phyloP scores from a whole-genome alignment of 2,888 invertebrate genomes.

The Lasioglossum vierecki region DNA sequence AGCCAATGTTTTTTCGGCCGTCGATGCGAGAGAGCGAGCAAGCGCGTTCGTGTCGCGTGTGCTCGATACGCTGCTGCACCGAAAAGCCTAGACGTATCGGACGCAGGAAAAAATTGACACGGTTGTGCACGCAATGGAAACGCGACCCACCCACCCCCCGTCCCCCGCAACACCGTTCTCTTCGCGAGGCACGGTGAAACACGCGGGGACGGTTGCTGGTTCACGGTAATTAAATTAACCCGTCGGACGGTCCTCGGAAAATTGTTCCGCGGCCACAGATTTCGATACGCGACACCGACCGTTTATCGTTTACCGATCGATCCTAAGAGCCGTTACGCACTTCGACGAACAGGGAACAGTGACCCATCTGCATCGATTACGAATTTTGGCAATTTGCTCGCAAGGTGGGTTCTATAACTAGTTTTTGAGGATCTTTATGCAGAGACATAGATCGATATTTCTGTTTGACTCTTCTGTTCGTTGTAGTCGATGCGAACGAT shows the following conservation, averaged over 20 bases:
- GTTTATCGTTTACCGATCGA: background rate
- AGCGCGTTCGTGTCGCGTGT: background rate
- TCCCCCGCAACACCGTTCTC: background rate
- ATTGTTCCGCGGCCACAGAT: background rate
- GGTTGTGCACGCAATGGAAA: background rate
- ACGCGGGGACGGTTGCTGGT: background rate
- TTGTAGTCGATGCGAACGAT: too few species aligned
- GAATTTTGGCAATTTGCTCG: background rate
- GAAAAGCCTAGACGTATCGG: background rate
- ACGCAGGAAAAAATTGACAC: conserved; percentile 25
- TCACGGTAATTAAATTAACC: conserved; percentile 44
- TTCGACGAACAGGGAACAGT: background rate
- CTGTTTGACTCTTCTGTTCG: too few species aligned
- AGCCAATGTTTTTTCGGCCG: conserved; percentile 41
- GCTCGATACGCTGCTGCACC: conserved; percentile 1
- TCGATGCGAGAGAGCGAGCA: background rate
- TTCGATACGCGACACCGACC: background rate
- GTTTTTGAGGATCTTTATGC: too few species aligned
- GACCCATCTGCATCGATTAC: background rate
- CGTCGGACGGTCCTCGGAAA: conserved; percentile 4
- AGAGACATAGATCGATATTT: too few species aligned
- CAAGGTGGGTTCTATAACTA: background rate
- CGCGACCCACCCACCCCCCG: background rate
- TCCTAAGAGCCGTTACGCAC: background rate
- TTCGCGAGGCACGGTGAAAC: background rate